phyloP scores from a whole-genome alignment of 2,113 vertebrate species.

The Serilophus lunatus region DNA sequence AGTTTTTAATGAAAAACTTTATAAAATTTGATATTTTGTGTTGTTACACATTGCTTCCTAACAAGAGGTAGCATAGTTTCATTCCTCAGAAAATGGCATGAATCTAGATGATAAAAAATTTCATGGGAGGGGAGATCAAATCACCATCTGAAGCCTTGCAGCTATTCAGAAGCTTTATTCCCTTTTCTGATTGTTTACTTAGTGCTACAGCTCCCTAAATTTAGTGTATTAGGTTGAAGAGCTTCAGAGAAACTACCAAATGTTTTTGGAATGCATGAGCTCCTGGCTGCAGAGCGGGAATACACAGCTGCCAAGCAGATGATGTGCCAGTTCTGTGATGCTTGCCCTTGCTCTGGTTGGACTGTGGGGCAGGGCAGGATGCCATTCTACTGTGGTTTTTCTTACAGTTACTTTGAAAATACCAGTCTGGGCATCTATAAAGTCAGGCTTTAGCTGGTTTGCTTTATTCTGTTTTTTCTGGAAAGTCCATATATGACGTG shows the following conservation, averaged over 20 bases:
- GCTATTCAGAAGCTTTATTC: background rate
- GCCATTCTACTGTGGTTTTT: background rate
- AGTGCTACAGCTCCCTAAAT: background rate
- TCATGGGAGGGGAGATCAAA: background rate
- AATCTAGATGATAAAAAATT: background rate
- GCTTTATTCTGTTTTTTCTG: conserved; percentile 8
- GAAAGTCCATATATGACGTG: background rate
- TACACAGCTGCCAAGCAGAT: background rate
- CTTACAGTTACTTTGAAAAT: background rate
- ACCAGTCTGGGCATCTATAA: background rate
- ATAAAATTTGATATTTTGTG: background rate
- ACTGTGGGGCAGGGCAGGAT: background rate
- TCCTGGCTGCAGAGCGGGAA: background rate
- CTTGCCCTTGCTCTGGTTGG: background rate
- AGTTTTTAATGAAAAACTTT: background rate
- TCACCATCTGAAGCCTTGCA: background rate
- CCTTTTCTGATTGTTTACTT: background rate
- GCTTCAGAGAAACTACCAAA: background rate
- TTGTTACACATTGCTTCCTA: background rate
- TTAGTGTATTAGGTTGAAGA: background rate
- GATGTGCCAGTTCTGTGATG: background rate
- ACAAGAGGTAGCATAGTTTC: background rate
- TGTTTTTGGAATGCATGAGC: background rate
- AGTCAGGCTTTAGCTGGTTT: background rate
- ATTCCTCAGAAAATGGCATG: background rate